A percentile compares a stretch with the other conserved stretches of the same genome.
Evolutionary conservation across 37 sponge, comb jelly and placozoan genomes (phyloP).

Genomic region (Mnemiopsis leidyi): DNA sequence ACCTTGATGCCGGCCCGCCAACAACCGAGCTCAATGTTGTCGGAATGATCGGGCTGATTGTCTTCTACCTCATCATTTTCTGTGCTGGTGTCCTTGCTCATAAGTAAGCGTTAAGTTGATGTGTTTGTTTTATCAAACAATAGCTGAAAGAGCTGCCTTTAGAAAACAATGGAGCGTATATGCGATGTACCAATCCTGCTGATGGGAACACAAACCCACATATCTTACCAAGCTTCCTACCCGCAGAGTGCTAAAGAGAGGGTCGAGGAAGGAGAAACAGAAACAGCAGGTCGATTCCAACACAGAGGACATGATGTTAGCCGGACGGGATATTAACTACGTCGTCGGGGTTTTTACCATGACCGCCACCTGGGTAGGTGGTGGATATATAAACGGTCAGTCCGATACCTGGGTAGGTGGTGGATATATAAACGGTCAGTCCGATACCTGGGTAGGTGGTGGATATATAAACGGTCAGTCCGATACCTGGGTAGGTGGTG

Average conservation of each 20-base stretch:
- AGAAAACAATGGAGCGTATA: no score
- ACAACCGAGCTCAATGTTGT: not conserved
- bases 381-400: conserved; percentile 60
- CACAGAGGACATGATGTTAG: conserved; percentile 40
- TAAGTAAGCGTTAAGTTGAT: not conserved
- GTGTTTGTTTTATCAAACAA: not conserved
- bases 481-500: conserved; percentile 32
- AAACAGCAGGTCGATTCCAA: not conserved
- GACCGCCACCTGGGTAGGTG: conserved; percentile 61
- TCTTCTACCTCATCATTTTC: conserved; percentile 42
- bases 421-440: conserved; percentile 44
- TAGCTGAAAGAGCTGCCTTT: no score
- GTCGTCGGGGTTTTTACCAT: conserved; percentile 31
- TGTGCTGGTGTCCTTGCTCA: not conserved
- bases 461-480: conserved; percentile 42
- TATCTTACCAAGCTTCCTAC: not conserved
- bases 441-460: conserved; percentile 18
- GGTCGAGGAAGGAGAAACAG: not conserved
- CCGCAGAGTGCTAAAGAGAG: not conserved
- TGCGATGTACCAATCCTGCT: no score
- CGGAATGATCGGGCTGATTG: conserved; percentile 1
- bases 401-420: conserved; percentile 27
- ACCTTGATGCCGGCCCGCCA: no score
- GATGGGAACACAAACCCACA: no score
- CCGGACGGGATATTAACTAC: conserved; percentile 31